A percentile compares a stretch with the other conserved stretches of the same genome.
Evolutionary conservation across 2,888 invertebrate genomes (phyloP).

Genomic region (Stictocephala bisonia): DNA sequence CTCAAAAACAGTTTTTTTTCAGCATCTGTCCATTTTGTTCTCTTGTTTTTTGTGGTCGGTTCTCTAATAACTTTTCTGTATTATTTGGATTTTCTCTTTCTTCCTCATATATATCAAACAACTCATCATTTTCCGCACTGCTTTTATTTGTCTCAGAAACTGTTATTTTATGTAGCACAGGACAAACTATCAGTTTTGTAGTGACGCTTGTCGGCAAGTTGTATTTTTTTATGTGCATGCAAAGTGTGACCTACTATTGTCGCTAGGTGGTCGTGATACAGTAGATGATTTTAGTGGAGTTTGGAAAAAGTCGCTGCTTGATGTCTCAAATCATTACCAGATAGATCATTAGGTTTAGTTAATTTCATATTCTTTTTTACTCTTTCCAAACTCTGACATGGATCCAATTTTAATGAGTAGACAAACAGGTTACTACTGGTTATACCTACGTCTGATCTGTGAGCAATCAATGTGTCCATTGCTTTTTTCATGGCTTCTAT

Average conservation of each 20-base stretch:
- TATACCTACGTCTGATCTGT: neutral
- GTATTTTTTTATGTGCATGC: neutral
- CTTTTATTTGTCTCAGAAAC: no score
- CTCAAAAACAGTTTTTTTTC: no score
- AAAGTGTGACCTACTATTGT: conserved; percentile 4
- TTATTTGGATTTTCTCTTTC: no score
- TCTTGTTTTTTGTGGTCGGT: no score
- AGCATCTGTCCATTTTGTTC: no score
- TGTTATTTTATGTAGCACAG: conserved; percentile 10
- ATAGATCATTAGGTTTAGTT: neutral
- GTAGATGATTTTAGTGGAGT: neutral
- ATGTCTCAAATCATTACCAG: conserved; percentile 7
- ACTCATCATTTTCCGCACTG: no score
- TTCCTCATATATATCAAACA: no score
- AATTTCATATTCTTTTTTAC: neutral
- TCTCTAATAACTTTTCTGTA: no score
- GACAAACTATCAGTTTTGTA: neutral
- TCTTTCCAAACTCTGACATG: neutral
- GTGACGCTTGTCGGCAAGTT: neutral
- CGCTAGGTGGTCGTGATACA: neutral
- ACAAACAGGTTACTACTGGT: neutral
- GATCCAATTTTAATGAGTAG: neutral
- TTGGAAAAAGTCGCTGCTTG: conserved; percentile 10
- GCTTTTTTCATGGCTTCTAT: neutral
- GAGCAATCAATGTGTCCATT: neutral